Evolutionary conservation across 2,888 invertebrate genomes (phyloP), one percentile per base, ranked within the genome.

Genomic region (Eupithecia abbreviata): DNA sequence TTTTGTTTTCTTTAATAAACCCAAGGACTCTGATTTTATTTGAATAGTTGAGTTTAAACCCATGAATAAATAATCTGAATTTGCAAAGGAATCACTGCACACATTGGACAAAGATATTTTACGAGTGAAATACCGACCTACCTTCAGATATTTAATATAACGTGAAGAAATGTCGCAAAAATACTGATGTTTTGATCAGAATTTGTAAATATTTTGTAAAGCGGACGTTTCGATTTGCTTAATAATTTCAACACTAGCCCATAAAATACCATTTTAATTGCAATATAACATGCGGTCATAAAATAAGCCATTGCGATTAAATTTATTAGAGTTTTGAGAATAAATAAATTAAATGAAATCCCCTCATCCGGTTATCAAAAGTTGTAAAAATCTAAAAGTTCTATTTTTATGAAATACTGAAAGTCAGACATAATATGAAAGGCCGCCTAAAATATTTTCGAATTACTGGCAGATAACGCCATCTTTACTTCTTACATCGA

Each of bases 301-400:
- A 80, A 82, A 77, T 62, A 51, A 73, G 77, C 45, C 73, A 55
- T 75, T 72, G 79, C 73, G 51, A 43, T 66, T 74, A 73, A 78
- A 78, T 80, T 79, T 71, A 73, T 77, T 72, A 47, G 66, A 10
- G 71, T 77, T 79, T 75, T 82, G 81, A 78, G 81, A 82, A 76
- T 55, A 74, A 42, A 68, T 80, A 82, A 81, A 81, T 80, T 78
- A 66, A 71, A 68, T 76, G 30, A 72, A 77, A 69, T 77, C 66
- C 69, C 74, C 74, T 78, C 80, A 76, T 77, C 49, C 49, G 13
- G 78, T 72, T 45, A 72, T 79, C 47, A 80, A 78, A 66, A 42
- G 10, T 18, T 30, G 9, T 12, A 7, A 65, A 65, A 41, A 10
- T 30, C 30, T 30, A 30, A 30, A 30, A 30, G 30, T 30, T 30